Evolutionary conservation across 2,888 invertebrate genomes (phyloP), one percentile per base, ranked within the genome.

Genomic region (Pammene aurita): DNA sequence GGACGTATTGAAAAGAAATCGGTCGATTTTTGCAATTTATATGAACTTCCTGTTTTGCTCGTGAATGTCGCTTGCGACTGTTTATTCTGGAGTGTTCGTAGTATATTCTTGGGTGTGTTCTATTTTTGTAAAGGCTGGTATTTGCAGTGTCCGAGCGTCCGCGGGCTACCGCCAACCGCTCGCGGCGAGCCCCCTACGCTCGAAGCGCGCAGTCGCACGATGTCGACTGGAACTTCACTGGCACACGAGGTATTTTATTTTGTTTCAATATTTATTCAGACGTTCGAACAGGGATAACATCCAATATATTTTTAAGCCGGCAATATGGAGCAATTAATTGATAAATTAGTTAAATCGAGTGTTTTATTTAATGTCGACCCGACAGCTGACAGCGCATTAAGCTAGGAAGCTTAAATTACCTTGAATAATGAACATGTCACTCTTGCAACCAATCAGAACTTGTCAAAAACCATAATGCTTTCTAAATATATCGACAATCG

Each of bases 201-300:
- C 82, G 87, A 4, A 88, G 88, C 72, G 82, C 86, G 2, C 90
- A 89, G 76, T 81, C 84, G 67, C 91, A 91, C 63, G 91, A 92
- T 63, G 78, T 84, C 0, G 92, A 92, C 78, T 92, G 92, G 92
- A 92, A 92, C 76, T 92, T 92, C 72, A 92, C 91, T 4, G 92
- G 92, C 2, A 90, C 87, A 42, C 87, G 92, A 86, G 92, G 92
- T 92, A 82, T 65, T 77, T 42, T 57, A 18, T 57, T 52, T n/a
- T 41, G 5, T 41, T 18, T 41, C 38, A 16, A 61, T 52, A 50
- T 50, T 50, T 50, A 16, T 50, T 50, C 34, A 35, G 61, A n/a
- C 18, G 16, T 62, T 16, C 50, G 35, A 41, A 14, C 35, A 35
- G 14, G 18, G 41, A 13, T 13, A 57, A 42, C 26, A 9, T 42